These are phyloP conservation scores for Protosalanx chinensis DNA, from an alignment of 2,797 vertebrate genomes.

Conservation along the genomic window DNA sequence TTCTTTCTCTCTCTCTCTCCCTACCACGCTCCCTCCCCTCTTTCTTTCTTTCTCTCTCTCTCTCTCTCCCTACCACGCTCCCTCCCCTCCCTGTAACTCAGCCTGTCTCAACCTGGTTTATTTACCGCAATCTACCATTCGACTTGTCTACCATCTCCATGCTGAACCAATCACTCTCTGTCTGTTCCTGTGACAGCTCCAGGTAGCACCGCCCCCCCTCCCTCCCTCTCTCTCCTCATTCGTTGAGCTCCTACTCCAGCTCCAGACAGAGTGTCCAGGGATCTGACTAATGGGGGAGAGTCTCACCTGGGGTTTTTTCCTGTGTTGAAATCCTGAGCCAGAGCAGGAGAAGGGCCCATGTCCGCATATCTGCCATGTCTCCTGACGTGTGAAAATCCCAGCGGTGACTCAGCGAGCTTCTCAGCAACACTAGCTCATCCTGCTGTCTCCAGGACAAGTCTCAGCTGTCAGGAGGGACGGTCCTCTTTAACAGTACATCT, in stretches of 20 bases:
- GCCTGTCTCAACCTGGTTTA: no score
- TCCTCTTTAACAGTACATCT: no score
- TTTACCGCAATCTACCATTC: no score
- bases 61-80: neutral
- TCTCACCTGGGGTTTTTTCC: slow-evolving; percentile 68
- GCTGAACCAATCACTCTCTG: neutral
- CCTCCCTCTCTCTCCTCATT: neutral
- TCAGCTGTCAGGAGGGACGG: no score
- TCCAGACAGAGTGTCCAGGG: neutral
- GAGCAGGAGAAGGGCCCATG: slow-evolving; percentile 58
- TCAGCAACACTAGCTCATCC: no score
- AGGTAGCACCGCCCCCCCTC: no score
- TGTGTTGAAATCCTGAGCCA: slow-evolving; percentile 45
- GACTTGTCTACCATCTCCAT: no score
- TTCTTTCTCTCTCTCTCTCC: neutral
- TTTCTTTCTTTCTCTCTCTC: neutral
- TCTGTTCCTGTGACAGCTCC: no score
- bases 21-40: neutral
- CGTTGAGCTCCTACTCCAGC: neutral
- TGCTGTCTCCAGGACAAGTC: neutral
- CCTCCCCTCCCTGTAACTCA: no score
- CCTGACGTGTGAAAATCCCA: slow-evolving; percentile 1
- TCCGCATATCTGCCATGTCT: slow-evolving; percentile 52
- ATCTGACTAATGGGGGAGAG: slow-evolving; percentile 27
- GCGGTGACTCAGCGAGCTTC: neutral